These are phyloP conservation scores for Sturmia bella DNA, from an alignment of 2,888 invertebrate species.

Conservation along the genomic window DNA sequence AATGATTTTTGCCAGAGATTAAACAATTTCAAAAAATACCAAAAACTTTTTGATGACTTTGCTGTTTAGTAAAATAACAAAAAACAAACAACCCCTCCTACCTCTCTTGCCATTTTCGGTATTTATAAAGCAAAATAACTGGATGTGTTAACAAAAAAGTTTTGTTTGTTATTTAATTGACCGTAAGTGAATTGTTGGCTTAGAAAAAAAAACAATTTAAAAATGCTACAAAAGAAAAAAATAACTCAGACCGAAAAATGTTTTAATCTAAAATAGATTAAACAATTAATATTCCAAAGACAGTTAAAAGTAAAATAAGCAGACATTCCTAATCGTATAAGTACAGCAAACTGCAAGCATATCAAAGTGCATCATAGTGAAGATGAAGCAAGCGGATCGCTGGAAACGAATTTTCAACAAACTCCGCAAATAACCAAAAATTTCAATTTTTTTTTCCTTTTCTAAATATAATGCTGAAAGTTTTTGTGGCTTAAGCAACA, in stretches of 20 bases:
- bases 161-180: conserved; percentile 67
- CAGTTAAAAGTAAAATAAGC: no score
- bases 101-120: no score
- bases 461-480: no score
- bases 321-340: no score
- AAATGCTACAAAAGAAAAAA: not conserved
- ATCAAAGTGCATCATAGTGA: no score
- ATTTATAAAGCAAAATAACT: conserved; percentile 34
- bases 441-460: no score
- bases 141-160: conserved; percentile 52
- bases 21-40: conserved; percentile 54
- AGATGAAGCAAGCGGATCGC: no score
- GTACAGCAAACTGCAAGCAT: no score
- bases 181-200: conserved; percentile 59
- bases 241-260: not conserved
- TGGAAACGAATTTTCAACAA: no score
- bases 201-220: conserved; percentile 3
- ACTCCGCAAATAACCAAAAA: no score
- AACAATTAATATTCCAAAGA: no score
- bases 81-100: not conserved
- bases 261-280: not conserved
- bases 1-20: conserved; percentile 17
- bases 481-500: no score
- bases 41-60: conserved; percentile 68
- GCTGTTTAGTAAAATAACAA: conserved; percentile 38